phyloP scores from a whole-genome alignment of 2,888 invertebrate species.

The Biston betularia region DNA sequence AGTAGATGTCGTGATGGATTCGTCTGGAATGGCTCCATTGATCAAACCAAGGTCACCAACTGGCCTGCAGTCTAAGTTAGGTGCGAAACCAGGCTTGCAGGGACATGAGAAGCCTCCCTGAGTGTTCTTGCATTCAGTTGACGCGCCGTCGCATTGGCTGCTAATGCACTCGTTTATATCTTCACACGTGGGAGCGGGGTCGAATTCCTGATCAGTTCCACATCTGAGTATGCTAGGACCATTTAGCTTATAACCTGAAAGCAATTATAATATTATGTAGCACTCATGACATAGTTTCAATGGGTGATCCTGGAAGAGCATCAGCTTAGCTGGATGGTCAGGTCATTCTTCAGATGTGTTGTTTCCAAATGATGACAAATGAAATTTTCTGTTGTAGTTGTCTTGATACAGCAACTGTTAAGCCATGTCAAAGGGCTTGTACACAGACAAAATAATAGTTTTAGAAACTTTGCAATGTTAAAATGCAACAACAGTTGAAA shows the following conservation, averaged over 20 bases:
- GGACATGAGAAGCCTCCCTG: constrained; percentile 96
- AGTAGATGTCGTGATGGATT: constrained; percentile 94
- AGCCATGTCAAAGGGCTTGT: too few species aligned
- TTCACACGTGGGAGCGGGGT: constrained; percentile 94
- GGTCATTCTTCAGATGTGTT: too few species aligned
- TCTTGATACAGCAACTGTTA: too few species aligned
- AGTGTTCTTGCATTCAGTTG: constrained; percentile 96
- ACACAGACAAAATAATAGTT: too few species aligned
- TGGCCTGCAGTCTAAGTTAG: constrained; percentile 95
- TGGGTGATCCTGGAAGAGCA: too few species aligned
- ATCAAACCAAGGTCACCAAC: constrained; percentile 95
- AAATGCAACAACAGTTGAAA: too few species aligned
- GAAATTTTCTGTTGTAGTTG: too few species aligned
- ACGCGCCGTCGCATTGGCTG: constrained; percentile 95
- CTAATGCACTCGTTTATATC: constrained; percentile 96
- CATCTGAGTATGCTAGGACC: constrained; percentile 94
- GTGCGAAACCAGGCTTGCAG: constrained; percentile 93
- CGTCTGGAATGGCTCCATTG: constrained; percentile 96
- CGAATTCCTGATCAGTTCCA: constrained; percentile 93
- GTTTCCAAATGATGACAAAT: too few species aligned
- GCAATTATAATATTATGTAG: not conserved
- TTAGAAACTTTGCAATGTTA: too few species aligned
- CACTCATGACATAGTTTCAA: too few species aligned
- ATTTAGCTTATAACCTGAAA: constrained; percentile 92
- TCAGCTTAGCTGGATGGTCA: too few species aligned